Base-by-base conservation (phyloP, 2,797 vertebrate species). In the Argyrosomus regius region DNA sequence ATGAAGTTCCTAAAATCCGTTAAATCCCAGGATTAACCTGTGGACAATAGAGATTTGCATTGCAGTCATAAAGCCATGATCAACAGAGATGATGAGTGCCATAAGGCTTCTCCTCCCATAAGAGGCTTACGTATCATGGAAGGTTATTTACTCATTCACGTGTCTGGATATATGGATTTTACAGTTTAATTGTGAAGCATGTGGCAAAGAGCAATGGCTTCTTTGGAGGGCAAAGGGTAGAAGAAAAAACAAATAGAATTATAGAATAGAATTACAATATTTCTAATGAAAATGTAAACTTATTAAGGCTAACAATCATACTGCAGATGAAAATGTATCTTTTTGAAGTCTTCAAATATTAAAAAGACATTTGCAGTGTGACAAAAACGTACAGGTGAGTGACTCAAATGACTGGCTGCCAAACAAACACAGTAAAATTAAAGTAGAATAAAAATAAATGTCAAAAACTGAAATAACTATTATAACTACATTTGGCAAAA, bases 21-120 rank as follows among this genome's bases (percentile, higher is more conserved):
- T 20, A 77, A 90, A 90, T 88, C 87, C 77, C 50, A 31, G 81
- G 92, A 85, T 92, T 91, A 86, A 92, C 86, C 88, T 87, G 66
- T 50, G 81, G 73, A 86, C 83, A 81, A 72, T 68, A 56, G 71
- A 86, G 83, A 88, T 87, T 87, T 84, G 62, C 56, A 77, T 77
- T 71, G 45, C 59, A 50, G 72, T 52, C 54, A 80, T 61, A 85
- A 74, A 77, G 35, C 69, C 41, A 43, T 65, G 56, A 84, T 91
- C 75, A 87, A 70, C 77, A 81, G 75, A 77, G 85, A 83, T 88
- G 87, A 89, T 87, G 79, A 90, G 70, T 10, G 60, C 81, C 78
- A 88, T 90, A 80, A 84, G 73, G 82, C 82, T 77, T 84, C 62
- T 79, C 52, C 74, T 58, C 52, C 49, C 45, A 48, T 90, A 89